Evolutionary conservation across 2,888 invertebrate species (phyloP), one percentile per base, ranked within the genome.

Genomic region (Drosophila paranaensis): DNA sequence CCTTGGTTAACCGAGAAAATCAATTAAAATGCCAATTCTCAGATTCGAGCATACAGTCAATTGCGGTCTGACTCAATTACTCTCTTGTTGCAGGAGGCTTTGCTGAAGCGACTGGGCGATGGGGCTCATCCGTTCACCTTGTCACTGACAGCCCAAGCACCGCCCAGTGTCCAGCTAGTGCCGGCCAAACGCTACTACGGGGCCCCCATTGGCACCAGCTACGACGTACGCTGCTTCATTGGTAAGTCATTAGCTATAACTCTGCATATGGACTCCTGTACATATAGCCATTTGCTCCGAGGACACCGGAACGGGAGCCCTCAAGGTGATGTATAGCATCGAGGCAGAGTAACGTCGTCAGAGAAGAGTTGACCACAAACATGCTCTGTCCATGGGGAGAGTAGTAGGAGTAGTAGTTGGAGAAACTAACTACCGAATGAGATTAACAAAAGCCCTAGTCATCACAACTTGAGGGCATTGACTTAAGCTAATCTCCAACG

Each of bases 181-280:
- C 97, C 97, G 0, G 97, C 97, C 3, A 97, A 97, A 92, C 96
- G 97, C 90, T 98, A 98, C 93, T 96, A 95, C 77, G 98, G 98
- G 0, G 97, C 97, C 1, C 97, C 97, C 0, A 97, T 98, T 57
- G 98, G 98, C 11, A 97, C 97, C 55, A 97, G 97, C 63, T 98
- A 98, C 90, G 97, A 98, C 90, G 95, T 98, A 54, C 94, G 97
- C 89, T 96, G 97, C 77, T 97, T 96, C 91, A 95, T 97, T 69
- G 97, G 97, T 97, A 93, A 95, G 95, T 93, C 40, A n/a, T 74
- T 33, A 25, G 37, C 30, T 30, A n/a, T 20, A 20, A 45, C 16
- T 42, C 3, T 9, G 51, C 14, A 13, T 39, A 50, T 35, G 60
- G 37, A 42, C 27, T 56, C n/a, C 27, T 55, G 40, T 55, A 42